Base-by-base conservation (phyloP, 2,797 vertebrate genomes). In the Sebastes iracundus region DNA sequence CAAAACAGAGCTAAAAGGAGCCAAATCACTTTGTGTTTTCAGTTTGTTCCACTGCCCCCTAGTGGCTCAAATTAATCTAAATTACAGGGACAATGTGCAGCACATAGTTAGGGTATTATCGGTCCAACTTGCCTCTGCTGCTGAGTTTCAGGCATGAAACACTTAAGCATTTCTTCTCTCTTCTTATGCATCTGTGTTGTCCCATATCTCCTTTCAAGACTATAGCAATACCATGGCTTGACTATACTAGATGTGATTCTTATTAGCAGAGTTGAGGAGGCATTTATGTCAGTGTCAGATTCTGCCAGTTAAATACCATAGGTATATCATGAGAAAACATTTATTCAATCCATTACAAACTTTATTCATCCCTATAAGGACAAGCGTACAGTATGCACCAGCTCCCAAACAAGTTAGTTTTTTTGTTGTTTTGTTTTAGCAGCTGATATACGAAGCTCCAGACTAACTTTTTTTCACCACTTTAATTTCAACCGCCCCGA, bases 1-100 rank as follows among this genome's bases (percentile, higher is more conserved):
- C 28, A 72, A 82, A 82, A 73, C 20, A 63, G 16, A 72, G 56
- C 74, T 20, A 32, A 72, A 53, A 59, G 5, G 6, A 73, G 28
- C 6, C 20, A 60, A 18, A 20, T 70, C 1, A 20, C 10, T 20
- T 33, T 68, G 27, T 30, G 18, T 38, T 35, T 59, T 32, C 14
- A 62, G 46, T 10, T 46, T 56, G 20, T 52, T 55, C 14, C 25
- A 32, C 25, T 55, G 23, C 32, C 42, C n/a, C 30, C 18, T 23
- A 42, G 56, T 42, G 77, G 70, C 25, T 25, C 33, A 52, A 20
- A 35, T 14, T 7, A 33, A 23, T 69, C 33, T 1, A 27, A 58
- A 55, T 59, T 23, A 52, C 13, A 46, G 2, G 1, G 18, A 28
- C 33, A 77, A 38, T 8, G 14, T 63, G 32, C 12, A 23, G 66